Base-by-base conservation (phyloP, 2,888 invertebrate genomes). In the Seira ritae region DNA sequence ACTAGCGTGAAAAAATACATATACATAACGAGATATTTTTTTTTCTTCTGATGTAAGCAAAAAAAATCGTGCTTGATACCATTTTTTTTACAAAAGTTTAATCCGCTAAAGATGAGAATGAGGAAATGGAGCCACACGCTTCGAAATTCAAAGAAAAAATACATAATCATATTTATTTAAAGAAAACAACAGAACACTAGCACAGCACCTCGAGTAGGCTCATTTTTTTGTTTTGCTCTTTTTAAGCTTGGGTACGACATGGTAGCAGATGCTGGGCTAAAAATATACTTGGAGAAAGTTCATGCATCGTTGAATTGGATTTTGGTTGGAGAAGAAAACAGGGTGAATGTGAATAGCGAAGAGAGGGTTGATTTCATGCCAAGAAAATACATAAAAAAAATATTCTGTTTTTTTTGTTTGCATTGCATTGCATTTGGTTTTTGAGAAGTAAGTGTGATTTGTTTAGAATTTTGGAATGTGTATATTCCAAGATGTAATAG, bases 311-410 rank as follows among this genome's bases (percentile, higher is more conserved):
- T n/a, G n/a, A n/a, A n/a, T n/a, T n/a, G n/a, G n/a, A n/a, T 4
- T 20, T 62, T 62, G 55, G 55, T 8, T 55, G 55, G 55, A 31
- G 6, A 20, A 19, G 20, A 20, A 62, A 2, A 20, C 62, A 20
- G 62, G 62, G 22, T 20, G 19, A 62, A 62, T 6, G 1, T 62
- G 1, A 20, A 20, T 62, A 20, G 62, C 20, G 22, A 55, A 55
- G 60, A 42, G 12, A 42, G 62, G 62, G 62, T 62, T 62, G 62
- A 62, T 62, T 62, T 62, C 20, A 62, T 62, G 62, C 62, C 62
- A 62, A 62, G n/a, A n/a, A n/a, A n/a, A n/a, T n/a, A n/a, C n/a
- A n/a, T n/a, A 20, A 62, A 62, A 15, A 31, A 8, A 31, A 31
- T 2, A 31, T 31, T 8, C 31, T 8, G 31, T 31, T 31, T 31